Conservation (phyloP, 2,113 vertebrate genomes). For the Tetraodon nigroviridis region DNA sequence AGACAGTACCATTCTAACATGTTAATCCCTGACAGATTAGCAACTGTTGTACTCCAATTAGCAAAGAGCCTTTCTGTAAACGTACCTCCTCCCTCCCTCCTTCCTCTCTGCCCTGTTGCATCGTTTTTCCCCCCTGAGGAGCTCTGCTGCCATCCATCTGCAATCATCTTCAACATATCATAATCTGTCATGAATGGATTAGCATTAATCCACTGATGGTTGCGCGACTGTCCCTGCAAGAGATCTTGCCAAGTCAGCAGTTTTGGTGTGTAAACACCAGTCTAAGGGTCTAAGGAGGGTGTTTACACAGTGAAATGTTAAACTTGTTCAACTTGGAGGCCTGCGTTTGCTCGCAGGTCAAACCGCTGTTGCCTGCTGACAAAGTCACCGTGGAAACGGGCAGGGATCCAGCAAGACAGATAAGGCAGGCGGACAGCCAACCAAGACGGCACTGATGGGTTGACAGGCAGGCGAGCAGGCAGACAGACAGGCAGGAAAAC, state of each 20-base stretch:
- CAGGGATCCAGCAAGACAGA: constrained; percentile 32
- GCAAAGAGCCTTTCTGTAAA: constrained; percentile 2
- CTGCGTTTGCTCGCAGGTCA: constrained; percentile 1
- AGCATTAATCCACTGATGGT: constrained; percentile 18
- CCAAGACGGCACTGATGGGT: constrained; percentile 11
- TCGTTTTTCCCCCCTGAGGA: not conserved
- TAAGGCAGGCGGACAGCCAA: constrained; percentile 13
- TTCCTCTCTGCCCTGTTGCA: not conserved
- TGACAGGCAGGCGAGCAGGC: not conserved
- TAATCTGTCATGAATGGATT: constrained; percentile 40
- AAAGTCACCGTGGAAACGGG: constrained; percentile 1
- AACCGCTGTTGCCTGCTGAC: not conserved
- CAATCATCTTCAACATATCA: constrained; percentile 25
- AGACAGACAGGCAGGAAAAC: no score
- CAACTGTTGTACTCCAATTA: constrained; percentile 22
- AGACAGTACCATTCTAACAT: constrained; percentile 36
- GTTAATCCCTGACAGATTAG: constrained; percentile 58
- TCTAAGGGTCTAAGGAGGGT: not conserved
- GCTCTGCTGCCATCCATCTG: not conserved
- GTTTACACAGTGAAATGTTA: not conserved
- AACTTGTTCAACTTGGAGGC: not conserved
- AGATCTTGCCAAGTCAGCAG: constrained; percentile 13
- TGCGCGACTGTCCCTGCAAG: constrained; percentile 13
- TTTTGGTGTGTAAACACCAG: not conserved
- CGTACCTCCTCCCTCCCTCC: constrained; percentile 9